Percentiles rank a stretch among this genome's conserved stretches.
Evolutionary conservation across 2,113 vertebrate genomes (phyloP).

Genomic region (Halichoerus grypus): DNA sequence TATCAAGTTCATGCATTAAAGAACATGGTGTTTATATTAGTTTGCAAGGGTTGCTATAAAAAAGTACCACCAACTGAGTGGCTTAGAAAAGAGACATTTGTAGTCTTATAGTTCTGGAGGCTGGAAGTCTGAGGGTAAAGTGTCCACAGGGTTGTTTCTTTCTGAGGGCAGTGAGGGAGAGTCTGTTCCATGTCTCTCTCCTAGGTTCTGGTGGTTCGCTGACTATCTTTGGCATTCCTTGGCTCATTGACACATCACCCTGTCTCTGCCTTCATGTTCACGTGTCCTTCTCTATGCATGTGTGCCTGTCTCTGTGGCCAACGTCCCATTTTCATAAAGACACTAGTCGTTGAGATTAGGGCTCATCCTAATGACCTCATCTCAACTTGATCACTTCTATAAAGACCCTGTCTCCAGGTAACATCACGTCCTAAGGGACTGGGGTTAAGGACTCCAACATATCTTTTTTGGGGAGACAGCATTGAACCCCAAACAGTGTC

Average conservation of each 20-base stretch:
- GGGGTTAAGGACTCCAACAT: not conserved
- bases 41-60: not conserved
- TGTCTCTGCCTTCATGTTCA: not conserved
- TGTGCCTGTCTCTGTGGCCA: not conserved
- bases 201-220: not conserved
- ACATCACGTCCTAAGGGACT: not conserved
- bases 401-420: not conserved
- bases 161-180: not conserved
- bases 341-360: not conserved
- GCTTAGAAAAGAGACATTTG: not conserved
- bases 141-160: not conserved
- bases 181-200: not conserved
- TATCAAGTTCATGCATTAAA: not conserved
- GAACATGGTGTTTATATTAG: not conserved
- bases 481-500: not conserved
- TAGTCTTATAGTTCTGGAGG: not conserved
- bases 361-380: not conserved
- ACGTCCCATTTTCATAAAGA: not conserved
- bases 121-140: not conserved
- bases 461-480: not conserved
- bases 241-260: not conserved
- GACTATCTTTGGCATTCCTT: not conserved
- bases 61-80: not conserved
- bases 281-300: not conserved
- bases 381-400: not conserved